Evolutionary conservation across 2,888 invertebrate genomes (phyloP).

Genomic region (Microdon myrmicae): DNA sequence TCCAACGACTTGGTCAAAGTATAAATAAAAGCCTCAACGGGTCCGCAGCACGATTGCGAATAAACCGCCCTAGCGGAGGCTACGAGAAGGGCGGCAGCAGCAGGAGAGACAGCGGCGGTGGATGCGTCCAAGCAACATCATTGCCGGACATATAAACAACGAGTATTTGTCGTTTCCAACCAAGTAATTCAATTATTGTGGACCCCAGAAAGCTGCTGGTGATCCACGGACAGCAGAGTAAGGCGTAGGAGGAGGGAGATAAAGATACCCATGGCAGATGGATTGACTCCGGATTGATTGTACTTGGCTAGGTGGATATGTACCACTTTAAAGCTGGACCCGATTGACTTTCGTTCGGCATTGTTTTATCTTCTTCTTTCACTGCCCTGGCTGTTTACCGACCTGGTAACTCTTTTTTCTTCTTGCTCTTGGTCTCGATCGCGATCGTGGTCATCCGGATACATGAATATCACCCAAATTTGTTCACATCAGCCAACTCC

Average conservation of each 20-base stretch:
- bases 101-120: constrained; percentile 25
- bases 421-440: too few species aligned
- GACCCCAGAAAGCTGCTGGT: constrained; percentile 15
- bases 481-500: too few species aligned
- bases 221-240: constrained; percentile 18
- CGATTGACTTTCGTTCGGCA: constrained; percentile 24
- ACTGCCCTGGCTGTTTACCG: too few species aligned
- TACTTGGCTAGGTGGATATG: constrained; percentile 11
- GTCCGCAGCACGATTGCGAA: too few species aligned
- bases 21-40: constrained; percentile 49
- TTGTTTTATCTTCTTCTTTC: constrained; percentile 39
- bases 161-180: constrained; percentile 55
- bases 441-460: too few species aligned
- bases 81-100: too few species aligned
- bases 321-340: constrained; percentile 5
- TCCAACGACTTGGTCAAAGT: constrained; percentile 49
- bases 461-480: too few species aligned
- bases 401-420: too few species aligned
- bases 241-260: constrained; percentile 24
- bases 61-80: too few species aligned
- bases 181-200: constrained; percentile 55
- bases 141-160: constrained; percentile 55
- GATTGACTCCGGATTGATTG: constrained; percentile 51
- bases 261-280: constrained; percentile 37
- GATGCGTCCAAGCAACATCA: constrained; percentile 39